Percentiles rank a stretch among this genome's conserved stretches.
Conservation (phyloP, 2,113 vertebrate genomes). For the Cyprinodon tularosa region DNA sequence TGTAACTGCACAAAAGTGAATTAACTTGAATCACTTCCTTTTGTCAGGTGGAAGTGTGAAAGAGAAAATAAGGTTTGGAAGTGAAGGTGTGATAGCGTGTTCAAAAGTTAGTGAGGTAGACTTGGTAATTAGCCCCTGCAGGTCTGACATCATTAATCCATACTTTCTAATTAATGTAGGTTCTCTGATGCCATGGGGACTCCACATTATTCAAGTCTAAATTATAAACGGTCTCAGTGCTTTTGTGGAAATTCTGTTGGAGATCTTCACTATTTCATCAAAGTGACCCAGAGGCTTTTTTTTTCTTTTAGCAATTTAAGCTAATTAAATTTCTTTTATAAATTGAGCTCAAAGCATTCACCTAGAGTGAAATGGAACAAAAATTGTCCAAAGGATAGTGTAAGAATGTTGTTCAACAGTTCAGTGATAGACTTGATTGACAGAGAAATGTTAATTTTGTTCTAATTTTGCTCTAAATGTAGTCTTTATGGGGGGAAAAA, state of each 20-base stretch:
- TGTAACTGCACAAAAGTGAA: conserved; percentile 16
- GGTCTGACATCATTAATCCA: conserved; percentile 82
- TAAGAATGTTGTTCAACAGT: background rate
- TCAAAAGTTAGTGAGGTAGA: conserved; percentile 78
- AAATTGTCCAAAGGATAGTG: background rate
- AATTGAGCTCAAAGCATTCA: conserved; percentile 30
- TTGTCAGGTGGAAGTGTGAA: conserved; percentile 41
- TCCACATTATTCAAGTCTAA: conserved; percentile 74
- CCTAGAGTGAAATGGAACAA: conserved; percentile 15
- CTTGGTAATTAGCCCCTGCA: conserved; percentile 79
- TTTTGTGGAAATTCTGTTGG: conserved; percentile 45
- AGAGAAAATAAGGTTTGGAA: conserved; percentile 48
- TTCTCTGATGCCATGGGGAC: conserved; percentile 68
- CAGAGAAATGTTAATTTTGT: background rate
- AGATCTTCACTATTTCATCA: conserved; percentile 57
- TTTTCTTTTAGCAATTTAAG: conserved; percentile 51
- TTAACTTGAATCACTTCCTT: conserved; percentile 44
- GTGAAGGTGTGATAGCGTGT: conserved; percentile 65
- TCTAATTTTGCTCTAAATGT: no score
- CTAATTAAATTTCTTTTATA: conserved; percentile 72
- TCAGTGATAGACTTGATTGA: background rate
- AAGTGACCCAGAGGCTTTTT: conserved; percentile 55
- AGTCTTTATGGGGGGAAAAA: no score
- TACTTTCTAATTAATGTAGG: conserved; percentile 77
- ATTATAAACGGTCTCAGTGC: conserved; percentile 63